A percentile compares a stretch with the other conserved stretches of the same genome.
Conservation (phyloP, 2,797 vertebrate species). For the Takifugu rubripes region DNA sequence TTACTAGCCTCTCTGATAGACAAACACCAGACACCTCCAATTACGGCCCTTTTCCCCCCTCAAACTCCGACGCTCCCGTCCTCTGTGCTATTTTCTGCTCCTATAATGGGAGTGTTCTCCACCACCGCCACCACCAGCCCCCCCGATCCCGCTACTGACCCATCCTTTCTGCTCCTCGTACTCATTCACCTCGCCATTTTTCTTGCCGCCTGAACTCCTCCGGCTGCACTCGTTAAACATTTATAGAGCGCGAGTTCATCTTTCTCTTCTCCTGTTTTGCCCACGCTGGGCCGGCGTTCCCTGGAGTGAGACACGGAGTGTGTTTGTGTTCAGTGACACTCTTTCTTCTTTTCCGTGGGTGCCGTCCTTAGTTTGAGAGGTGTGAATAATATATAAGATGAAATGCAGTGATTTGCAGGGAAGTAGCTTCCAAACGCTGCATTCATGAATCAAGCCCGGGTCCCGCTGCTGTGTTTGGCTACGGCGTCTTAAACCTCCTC, state of each 20-base stretch:
- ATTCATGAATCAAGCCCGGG: neutral
- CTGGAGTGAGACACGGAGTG: slow-evolving; percentile 9
- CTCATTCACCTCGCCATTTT: slow-evolving; percentile 51
- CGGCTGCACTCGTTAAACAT: slow-evolving; percentile 62
- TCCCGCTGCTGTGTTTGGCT: neutral
- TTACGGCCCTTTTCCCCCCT: slow-evolving; percentile 54
- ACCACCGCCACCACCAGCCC: neutral
- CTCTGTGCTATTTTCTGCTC: slow-evolving; percentile 56
- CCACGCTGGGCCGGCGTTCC: slow-evolving; percentile 20
- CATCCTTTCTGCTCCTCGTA: slow-evolving; percentile 42
- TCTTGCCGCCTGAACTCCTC: slow-evolving; percentile 45
- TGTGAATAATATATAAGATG: no score
- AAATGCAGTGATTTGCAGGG: no score
- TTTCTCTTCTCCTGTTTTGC: slow-evolving; percentile 48
- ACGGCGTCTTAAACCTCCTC: no score
- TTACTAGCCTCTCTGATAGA: slow-evolving; percentile 74
- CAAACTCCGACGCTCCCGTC: slow-evolving; percentile 49
- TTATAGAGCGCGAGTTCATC: slow-evolving; percentile 60
- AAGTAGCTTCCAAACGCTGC: neutral
- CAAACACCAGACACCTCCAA: slow-evolving; percentile 76
- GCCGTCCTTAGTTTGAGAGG: no score
- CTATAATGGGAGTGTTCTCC: slow-evolving; percentile 55
- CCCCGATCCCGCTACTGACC: slow-evolving; percentile 43
- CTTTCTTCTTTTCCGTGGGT: no score
- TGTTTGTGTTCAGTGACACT: slow-evolving; percentile 15